Conservation (phyloP, 2,888 invertebrate genomes). For the Thereva unica region DNA sequence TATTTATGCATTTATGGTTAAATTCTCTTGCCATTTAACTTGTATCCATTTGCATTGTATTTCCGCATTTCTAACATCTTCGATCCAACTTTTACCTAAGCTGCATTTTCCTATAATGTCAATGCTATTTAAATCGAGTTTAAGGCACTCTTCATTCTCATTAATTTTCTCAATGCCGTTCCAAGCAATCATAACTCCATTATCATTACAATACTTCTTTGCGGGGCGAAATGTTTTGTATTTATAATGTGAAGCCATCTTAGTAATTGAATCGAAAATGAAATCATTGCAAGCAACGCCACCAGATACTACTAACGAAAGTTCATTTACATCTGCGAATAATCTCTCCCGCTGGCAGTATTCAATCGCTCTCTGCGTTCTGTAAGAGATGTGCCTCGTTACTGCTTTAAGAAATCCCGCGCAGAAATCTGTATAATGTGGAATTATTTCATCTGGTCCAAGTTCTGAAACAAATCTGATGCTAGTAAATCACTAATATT, state of each 20-base stretch:
- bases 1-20: not conserved
- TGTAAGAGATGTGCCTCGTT: conserved; percentile 77
- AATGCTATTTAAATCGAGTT: conserved; percentile 60
- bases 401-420: conserved; percentile 80
- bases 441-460: conserved; percentile 71
- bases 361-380: conserved; percentile 81
- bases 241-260: conserved; percentile 68
- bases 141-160: conserved; percentile 18
- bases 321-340: conserved; percentile 63
- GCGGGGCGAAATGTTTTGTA: conserved; percentile 77
- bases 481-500: not conserved
- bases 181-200: conserved; percentile 99
- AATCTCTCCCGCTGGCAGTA: conserved; percentile 67
- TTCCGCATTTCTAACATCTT: conserved; percentile 47
- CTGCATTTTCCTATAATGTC: conserved; percentile 54
- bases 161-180: conserved; percentile 81
- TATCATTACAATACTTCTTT: conserved; percentile 89
- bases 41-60: conserved; percentile 57
- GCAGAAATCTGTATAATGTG: conserved; percentile 79
- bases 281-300: conserved; percentile 94
- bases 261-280: conserved; percentile 70
- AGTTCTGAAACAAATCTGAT: conserved; percentile 54
- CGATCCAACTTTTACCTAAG: conserved; percentile 47
- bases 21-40: conserved; percentile 29
- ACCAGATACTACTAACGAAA: conserved; percentile 80